Conservation (phyloP, 2,888 invertebrate species). For the Troides oblongomaculatus region DNA sequence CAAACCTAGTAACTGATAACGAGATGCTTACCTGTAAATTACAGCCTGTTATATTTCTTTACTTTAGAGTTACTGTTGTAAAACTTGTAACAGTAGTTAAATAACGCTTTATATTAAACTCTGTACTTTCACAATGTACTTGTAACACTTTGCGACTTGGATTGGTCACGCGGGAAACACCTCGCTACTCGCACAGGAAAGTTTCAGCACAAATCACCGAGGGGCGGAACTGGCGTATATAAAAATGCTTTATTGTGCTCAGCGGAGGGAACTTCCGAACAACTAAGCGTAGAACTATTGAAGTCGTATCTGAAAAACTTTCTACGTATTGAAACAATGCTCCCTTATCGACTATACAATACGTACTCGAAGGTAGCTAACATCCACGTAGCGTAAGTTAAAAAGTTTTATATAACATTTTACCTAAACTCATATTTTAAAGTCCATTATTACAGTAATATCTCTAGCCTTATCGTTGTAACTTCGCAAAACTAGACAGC, state of each 20-base stretch:
- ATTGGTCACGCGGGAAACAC: not conserved
- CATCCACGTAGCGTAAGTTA: not conserved
- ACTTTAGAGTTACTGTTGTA: no score
- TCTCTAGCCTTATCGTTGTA: no score
- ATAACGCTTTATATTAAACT: not conserved
- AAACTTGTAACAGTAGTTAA: no score
- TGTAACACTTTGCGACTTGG: constrained; percentile 5
- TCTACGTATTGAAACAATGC: constrained; percentile 13
- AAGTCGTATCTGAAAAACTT: constrained; percentile 25
- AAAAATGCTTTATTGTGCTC: constrained; percentile 29
- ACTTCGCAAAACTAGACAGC: no score
- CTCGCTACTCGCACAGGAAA: constrained; percentile 15
- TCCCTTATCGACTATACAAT: not conserved
- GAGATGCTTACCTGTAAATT: not conserved
- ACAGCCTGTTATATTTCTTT: no score
- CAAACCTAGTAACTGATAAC: not conserved
- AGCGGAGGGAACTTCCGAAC: constrained; percentile 23
- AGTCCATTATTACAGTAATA: no score
- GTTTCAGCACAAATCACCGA: constrained; percentile 27
- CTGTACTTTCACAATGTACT: not conserved
- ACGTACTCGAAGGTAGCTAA: not conserved
- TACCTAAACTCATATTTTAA: not conserved
- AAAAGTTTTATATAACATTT: not conserved
- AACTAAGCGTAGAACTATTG: constrained; percentile 16
- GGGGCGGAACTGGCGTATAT: constrained; percentile 23